A percentile compares a stretch with the other conserved stretches of the same genome.
Evolutionary conservation across 2,888 invertebrate genomes (phyloP).

Genomic region (Meghimatium bilineatum): DNA sequence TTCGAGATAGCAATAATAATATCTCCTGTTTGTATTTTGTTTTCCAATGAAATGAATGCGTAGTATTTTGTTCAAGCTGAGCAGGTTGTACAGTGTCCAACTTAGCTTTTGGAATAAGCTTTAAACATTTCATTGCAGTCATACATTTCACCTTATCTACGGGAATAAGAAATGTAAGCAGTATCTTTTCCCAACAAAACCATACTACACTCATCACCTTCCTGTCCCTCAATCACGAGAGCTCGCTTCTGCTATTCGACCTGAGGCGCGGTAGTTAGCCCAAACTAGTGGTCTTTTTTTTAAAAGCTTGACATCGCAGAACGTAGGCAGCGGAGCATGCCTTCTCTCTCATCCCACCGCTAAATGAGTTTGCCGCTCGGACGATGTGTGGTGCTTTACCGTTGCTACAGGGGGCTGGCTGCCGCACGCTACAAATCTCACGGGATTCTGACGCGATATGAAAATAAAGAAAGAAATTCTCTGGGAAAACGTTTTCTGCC

Average conservation of each 20-base stretch:
- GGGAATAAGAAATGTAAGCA: not conserved
- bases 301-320: not conserved
- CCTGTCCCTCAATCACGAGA: not conserved
- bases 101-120: not conserved
- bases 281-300: not conserved
- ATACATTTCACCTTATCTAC: not conserved
- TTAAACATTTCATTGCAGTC: not conserved
- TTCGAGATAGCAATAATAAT: not conserved
- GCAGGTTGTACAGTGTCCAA: too few relatives aligned
- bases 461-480: constrained; percentile 1
- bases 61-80: too few relatives aligned
- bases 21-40: not conserved
- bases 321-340: not conserved
- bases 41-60: not conserved
- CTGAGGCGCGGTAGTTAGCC: constrained; percentile 7
- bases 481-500: not conserved
- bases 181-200: not conserved
- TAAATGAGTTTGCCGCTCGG: not conserved
- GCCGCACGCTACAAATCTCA: constrained; percentile 7
- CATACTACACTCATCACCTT: not conserved
- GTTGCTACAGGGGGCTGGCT: not conserved
- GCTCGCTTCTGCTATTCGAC: constrained; percentile 4
- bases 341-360: constrained; percentile 9
- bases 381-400: not conserved
- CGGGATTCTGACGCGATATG: not conserved